Percentiles rank a stretch among this genome's conserved stretches.
phyloP scores from a whole-genome alignment of 2,113 vertebrate genomes.

The Paracanthobrama guichenoti region DNA sequence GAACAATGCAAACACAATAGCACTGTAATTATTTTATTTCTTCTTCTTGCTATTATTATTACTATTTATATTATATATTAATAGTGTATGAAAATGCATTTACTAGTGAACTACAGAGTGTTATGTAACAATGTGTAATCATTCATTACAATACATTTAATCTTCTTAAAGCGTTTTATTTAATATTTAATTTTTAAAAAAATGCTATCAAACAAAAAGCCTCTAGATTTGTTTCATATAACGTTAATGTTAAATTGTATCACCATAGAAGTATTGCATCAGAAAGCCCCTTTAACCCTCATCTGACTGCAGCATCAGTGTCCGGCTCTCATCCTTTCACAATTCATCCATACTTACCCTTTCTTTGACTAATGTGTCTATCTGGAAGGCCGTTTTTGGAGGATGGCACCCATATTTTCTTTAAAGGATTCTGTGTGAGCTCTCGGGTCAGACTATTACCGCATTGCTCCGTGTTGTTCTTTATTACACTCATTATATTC shows the following conservation, averaged over 20 bases:
- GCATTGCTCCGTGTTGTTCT: constrained; percentile 52
- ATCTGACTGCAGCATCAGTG: constrained; percentile 18
- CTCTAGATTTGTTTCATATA: background rate
- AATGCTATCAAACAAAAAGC: background rate
- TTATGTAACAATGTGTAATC: background rate
- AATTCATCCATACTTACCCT: constrained; percentile 78
- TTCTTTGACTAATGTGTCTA: constrained; percentile 83
- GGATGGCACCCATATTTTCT: constrained; percentile 90
- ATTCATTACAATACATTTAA: background rate
- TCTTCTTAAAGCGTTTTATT: background rate
- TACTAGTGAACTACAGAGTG: background rate
- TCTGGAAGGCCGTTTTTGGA: constrained; percentile 87
- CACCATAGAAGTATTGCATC: background rate
- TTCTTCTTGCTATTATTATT: background rate
- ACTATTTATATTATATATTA: background rate
- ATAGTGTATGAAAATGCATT: background rate
- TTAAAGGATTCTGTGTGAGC: constrained; percentile 88
- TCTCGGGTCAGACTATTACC: constrained; percentile 77
- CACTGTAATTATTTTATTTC: background rate
- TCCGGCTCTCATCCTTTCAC: background rate
- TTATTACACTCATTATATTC: constrained; percentile 56
- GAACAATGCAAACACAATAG: background rate
- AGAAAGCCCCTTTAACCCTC: constrained; percentile 1
- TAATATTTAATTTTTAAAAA: background rate
- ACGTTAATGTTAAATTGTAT: background rate